These are phyloP conservation scores for Etheostoma nigrum DNA, from an alignment of 2,797 vertebrate species.

Conservation along the genomic window DNA sequence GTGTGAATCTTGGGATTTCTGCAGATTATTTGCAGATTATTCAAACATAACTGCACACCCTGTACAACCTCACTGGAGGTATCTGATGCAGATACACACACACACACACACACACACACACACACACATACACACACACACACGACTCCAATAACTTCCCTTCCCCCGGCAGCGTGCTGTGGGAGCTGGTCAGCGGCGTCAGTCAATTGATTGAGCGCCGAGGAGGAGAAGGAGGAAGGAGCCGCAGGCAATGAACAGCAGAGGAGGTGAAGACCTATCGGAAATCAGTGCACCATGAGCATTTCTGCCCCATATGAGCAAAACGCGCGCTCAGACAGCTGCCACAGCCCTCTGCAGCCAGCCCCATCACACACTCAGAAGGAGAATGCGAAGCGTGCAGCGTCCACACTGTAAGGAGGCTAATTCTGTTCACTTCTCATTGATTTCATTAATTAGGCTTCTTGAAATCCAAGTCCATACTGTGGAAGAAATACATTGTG, in stretches of 20 bases:
- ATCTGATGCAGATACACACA: slow-evolving; percentile 44
- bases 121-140: slow-evolving; percentile 34
- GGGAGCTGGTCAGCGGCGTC: slow-evolving; percentile 78
- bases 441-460: slow-evolving; percentile 20
- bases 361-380: slow-evolving; percentile 39
- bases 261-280: slow-evolving; percentile 84
- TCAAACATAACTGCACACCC: slow-evolving; percentile 31
- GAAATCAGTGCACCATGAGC: slow-evolving; percentile 83
- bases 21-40: slow-evolving; percentile 50
- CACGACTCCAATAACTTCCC: slow-evolving; percentile 73
- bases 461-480: background rate
- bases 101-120: slow-evolving; percentile 35
- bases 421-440: slow-evolving; percentile 19
- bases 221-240: slow-evolving; percentile 72
- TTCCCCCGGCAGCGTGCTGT: slow-evolving; percentile 72
- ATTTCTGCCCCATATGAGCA: slow-evolving; percentile 64
- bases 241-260: slow-evolving; percentile 82
- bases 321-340: slow-evolving; percentile 68
- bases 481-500: background rate
- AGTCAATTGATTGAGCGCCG: slow-evolving; percentile 78
- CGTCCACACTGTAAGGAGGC: slow-evolving; percentile 33
- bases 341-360: slow-evolving; percentile 56
- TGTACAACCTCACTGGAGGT: slow-evolving; percentile 36
- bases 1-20: slow-evolving; percentile 11
- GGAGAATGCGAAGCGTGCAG: slow-evolving; percentile 17